Percentiles rank a stretch among this genome's conserved stretches.
These are phyloP conservation scores for Campodea augens DNA, from an alignment of 1,140 invertebrate genomes.

Conservation along the genomic window DNA sequence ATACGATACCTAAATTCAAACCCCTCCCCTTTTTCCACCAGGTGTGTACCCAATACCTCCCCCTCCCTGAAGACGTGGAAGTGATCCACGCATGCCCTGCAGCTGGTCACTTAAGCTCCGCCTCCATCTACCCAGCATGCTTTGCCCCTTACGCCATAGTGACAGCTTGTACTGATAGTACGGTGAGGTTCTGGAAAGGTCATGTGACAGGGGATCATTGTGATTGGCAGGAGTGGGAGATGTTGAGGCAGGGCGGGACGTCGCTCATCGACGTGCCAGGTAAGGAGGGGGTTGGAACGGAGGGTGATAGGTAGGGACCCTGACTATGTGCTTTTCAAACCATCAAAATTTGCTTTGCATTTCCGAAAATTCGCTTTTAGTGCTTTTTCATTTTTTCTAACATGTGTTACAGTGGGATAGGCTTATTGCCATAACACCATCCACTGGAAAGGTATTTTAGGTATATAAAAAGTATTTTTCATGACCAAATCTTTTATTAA, in stretches of 20 bases:
- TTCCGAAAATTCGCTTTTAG: too few relatives aligned
- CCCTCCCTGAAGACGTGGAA: conserved; percentile 72
- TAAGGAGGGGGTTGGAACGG: too few relatives aligned
- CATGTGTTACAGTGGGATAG: too few relatives aligned
- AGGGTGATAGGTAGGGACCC: too few relatives aligned
- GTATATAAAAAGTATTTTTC: too few relatives aligned
- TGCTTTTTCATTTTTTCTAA: too few relatives aligned
- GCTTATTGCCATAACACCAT: too few relatives aligned
- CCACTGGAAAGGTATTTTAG: too few relatives aligned
- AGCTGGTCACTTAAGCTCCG: conserved; percentile 91
- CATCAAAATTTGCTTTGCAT: too few relatives aligned
- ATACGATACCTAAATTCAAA: too few relatives aligned
- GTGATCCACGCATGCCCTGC: conserved; percentile 80
- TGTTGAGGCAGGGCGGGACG: conserved; percentile 60
- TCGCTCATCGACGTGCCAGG: conserved; percentile 71
- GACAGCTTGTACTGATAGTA: conserved; percentile 79
- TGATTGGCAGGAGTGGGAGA: conserved; percentile 74
- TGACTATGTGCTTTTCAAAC: too few relatives aligned
- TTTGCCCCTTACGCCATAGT: conserved; percentile 89
- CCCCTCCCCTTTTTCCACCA: conserved; percentile 18
- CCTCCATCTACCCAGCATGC: conserved; percentile 94
- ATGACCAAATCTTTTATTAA: too few relatives aligned
- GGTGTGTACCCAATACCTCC: conserved; percentile 64
- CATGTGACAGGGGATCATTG: conserved; percentile 41
- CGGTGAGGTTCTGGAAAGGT: conserved; percentile 64